These are phyloP conservation scores for Agraylea sexmaculata DNA, from an alignment of 1,140 invertebrate genomes.

Conservation along the genomic window DNA sequence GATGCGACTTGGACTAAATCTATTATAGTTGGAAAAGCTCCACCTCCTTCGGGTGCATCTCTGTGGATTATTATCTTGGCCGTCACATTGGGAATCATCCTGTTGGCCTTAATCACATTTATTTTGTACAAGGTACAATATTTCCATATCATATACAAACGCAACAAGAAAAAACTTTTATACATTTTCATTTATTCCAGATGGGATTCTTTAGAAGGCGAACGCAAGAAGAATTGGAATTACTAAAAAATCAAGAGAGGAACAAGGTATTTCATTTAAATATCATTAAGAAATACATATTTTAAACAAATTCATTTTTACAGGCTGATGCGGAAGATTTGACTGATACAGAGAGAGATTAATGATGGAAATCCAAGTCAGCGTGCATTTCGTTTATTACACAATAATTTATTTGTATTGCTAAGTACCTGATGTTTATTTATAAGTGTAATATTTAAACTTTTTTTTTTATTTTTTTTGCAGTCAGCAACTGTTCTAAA, in stretches of 20 bases:
- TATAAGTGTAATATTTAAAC: no score
- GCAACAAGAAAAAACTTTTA: conserved; percentile 5
- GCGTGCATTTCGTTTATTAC: no score
- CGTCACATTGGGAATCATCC: conserved; percentile 2
- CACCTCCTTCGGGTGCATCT: neutral
- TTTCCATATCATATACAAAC: conserved; percentile 2
- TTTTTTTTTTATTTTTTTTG: no score
- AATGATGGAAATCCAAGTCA: no score
- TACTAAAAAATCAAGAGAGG: conserved; percentile 11
- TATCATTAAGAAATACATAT: no score
- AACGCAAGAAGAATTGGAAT: conserved; percentile 11
- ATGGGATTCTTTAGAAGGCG: conserved; percentile 12
- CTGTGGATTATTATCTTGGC: conserved; percentile 9
- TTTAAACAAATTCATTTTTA: no score
- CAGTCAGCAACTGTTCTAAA: no score
- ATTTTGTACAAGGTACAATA: conserved; percentile 11
- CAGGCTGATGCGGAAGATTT: no score
- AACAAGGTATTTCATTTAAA: no score
- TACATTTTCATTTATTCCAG: conserved; percentile 8
- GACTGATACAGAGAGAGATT: no score
- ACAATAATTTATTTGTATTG: no score
- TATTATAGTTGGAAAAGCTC: conserved; percentile 5
- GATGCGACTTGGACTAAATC: conserved; percentile 2
- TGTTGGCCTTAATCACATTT: conserved; percentile 4
- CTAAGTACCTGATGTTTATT: no score